Conservation (phyloP, 2,797 vertebrate genomes). For the Choloepus didactylus region DNA sequence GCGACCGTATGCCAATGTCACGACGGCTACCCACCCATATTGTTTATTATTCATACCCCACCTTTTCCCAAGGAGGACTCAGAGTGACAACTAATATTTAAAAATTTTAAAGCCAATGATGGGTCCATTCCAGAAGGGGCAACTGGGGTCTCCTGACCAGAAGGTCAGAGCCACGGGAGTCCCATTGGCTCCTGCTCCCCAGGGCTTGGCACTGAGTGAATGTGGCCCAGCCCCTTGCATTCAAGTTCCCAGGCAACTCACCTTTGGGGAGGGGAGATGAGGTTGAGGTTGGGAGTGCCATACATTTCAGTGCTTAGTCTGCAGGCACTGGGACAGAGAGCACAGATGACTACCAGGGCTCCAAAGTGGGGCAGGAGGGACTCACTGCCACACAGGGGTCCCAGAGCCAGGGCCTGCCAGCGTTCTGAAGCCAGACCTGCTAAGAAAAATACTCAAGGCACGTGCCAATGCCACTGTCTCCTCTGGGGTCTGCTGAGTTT, state of each 20-base stretch:
- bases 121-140: background rate
- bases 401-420: background rate
- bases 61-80: background rate
- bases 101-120: background rate
- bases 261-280: background rate
- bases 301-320: background rate
- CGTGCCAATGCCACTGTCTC: background rate
- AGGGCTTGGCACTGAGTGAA: background rate
- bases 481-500: background rate
- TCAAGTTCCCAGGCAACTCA: background rate
- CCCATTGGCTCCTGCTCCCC: background rate
- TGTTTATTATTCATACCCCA: background rate
- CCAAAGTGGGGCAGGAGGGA: background rate
- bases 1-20: background rate
- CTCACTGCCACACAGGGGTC: background rate
- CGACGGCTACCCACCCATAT: background rate
- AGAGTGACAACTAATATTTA: background rate
- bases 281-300: background rate
- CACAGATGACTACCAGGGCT: rapidly evolving
- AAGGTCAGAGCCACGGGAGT: background rate
- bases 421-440: background rate
- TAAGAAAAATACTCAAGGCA: background rate
- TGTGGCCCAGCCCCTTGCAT: background rate
- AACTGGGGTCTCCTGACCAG: background rate
- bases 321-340: background rate